A percentile compares a stretch with the other conserved stretches of the same genome.
Conservation (phyloP, 2,888 invertebrate genomes). For the Ormyrus rosae region DNA sequence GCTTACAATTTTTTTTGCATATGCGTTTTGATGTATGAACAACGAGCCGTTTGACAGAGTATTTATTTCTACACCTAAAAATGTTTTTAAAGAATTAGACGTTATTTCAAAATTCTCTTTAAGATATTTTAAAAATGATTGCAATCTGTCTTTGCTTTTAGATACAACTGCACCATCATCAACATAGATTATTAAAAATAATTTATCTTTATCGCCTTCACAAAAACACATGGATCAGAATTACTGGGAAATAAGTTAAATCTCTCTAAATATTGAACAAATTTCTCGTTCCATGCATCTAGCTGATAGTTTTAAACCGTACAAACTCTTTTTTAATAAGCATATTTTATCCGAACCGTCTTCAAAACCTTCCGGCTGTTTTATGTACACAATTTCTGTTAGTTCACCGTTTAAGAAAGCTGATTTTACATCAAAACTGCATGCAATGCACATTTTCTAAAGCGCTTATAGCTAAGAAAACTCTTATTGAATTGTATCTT, state of each 20-base stretch:
- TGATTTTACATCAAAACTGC: constrained; percentile 52
- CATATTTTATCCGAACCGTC: constrained; percentile 17
- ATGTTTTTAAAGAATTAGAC: no score
- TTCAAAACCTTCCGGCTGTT: constrained; percentile 37
- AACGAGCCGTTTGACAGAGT: no score
- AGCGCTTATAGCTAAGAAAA: constrained; percentile 35
- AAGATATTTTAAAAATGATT: constrained; percentile 25
- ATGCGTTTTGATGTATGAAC: no score
- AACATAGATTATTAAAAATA: constrained; percentile 56
- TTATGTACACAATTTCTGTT: constrained; percentile 31
- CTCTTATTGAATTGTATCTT: constrained; percentile 57
- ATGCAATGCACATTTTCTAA: constrained; percentile 16
- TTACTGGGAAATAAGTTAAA: constrained; percentile 61
- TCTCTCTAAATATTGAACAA: constrained; percentile 62
- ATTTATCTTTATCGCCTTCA: constrained; percentile 47
- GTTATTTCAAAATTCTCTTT: no score
- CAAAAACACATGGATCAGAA: constrained; percentile 67
- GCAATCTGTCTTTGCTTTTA: constrained; percentile 23
- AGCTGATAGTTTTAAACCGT: constrained; percentile 71
- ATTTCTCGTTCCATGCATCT: constrained; percentile 67
- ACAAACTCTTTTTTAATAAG: constrained; percentile 58
- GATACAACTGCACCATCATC: constrained; percentile 39
- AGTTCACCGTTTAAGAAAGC: constrained; percentile 47
- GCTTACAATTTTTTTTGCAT: no score
- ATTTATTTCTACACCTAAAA: no score